phyloP scores from a whole-genome alignment of 2,888 invertebrate species.

The Epirrhoe alternata region DNA sequence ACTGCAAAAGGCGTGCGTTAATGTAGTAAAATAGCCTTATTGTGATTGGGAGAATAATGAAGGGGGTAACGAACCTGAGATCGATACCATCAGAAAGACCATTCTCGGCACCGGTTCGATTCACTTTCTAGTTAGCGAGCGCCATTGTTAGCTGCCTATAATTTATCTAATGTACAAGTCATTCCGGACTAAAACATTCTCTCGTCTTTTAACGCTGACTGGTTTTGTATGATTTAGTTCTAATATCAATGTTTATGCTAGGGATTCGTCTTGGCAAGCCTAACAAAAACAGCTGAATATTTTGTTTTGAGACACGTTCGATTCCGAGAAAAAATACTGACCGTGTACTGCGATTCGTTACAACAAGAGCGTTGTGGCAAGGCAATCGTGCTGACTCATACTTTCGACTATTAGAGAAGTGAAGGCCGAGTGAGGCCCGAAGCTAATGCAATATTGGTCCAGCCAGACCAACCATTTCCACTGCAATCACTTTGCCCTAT shows the following conservation, averaged over 20 bases:
- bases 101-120: constrained; percentile 69
- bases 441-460: constrained; percentile 61
- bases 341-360: constrained; percentile 45
- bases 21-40: constrained; percentile 62
- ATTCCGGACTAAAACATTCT: constrained; percentile 57
- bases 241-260: constrained; percentile 29
- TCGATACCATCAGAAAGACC: constrained; percentile 76
- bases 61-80: constrained; percentile 70
- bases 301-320: constrained; percentile 50
- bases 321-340: constrained; percentile 50
- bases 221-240: constrained; percentile 23
- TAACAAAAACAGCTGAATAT: constrained; percentile 41
- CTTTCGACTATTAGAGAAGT: constrained; percentile 64
- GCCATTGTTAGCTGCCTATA: constrained; percentile 74
- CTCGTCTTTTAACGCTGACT: constrained; percentile 44
- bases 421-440: constrained; percentile 64
- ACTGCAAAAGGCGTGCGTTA: constrained; percentile 43
- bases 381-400: constrained; percentile 65
- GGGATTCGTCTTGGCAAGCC: constrained; percentile 23
- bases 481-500: constrained; percentile 60
- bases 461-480: constrained; percentile 57
- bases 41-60: constrained; percentile 76
- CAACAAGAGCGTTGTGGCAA: constrained; percentile 47
- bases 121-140: constrained; percentile 78
- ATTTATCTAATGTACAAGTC: constrained; percentile 75